Percentiles rank a stretch among this genome's conserved stretches.
Evolutionary conservation across 1,140 invertebrate species (phyloP).

Genomic region (Mylabris phalerata): DNA sequence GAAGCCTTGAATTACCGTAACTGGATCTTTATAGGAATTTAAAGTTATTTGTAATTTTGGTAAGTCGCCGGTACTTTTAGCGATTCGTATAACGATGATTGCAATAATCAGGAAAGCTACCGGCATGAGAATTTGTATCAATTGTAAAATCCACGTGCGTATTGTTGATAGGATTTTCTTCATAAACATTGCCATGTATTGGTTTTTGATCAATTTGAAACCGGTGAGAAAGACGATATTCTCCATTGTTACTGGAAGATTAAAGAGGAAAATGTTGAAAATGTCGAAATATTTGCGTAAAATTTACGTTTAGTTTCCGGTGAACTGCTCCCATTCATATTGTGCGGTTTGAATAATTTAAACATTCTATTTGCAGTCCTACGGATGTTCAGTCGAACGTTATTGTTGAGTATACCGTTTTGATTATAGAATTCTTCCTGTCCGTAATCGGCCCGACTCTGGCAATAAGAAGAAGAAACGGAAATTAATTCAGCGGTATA

Average conservation of each 20-base stretch:
- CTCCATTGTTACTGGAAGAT: conserved; percentile 16
- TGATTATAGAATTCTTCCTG: conserved; percentile 16
- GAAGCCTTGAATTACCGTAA: conserved; percentile 33
- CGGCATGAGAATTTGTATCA: conserved; percentile 53
- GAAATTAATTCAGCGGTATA: neutral
- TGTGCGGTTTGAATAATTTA: neutral
- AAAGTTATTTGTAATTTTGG: conserved; percentile 40
- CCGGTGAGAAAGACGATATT: conserved; percentile 32
- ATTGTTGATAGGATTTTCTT: conserved; percentile 51
- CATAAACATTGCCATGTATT: conserved; percentile 54
- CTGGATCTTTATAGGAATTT: conserved; percentile 30
- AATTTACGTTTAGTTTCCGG: conserved; percentile 1
- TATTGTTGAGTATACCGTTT: neutral
- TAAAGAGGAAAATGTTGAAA: neutral
- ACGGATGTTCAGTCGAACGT: neutral
- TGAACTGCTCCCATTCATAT: neutral
- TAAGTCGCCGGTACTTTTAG: conserved; percentile 42
- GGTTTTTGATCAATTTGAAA: conserved; percentile 44
- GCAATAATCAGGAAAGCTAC: conserved; percentile 53
- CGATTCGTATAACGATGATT: conserved; percentile 37
- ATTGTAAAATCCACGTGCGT: conserved; percentile 47
- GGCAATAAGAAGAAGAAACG: conserved; percentile 12
- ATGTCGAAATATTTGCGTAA: neutral
- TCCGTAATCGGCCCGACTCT: conserved; percentile 44
- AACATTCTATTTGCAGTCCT: too few species aligned